Base-by-base conservation (phyloP, 2,113 vertebrate genomes). In the Pimephales promelas region DNA sequence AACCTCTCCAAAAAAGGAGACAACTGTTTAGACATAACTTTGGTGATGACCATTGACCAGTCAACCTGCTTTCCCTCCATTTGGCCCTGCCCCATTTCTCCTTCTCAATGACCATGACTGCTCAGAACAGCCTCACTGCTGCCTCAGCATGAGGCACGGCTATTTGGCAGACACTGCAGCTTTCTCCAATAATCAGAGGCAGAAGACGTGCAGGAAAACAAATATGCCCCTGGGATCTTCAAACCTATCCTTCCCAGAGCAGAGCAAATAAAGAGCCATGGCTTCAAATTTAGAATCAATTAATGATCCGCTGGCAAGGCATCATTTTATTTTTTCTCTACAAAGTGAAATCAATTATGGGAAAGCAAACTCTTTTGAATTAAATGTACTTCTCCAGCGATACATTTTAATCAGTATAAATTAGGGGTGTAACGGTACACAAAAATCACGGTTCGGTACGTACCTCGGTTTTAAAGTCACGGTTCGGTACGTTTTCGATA, bases 161-260 rank as follows among this genome's bases (percentile, higher is more conserved):
- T 45, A 22, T 68, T 68, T 70, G 62, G 79, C 75, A 79, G 57
- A 68, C 40, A 74, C 79, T 56, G 57, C 80, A 82, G 68, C 83
- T 73, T 71, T 80, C 66, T 71, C 82, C 61, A 78, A 61, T 81
- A 81, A 76, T 81, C 83, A 84, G 78, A 80, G 64, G 64, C 75
- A 59, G 79, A 57, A 77, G 78, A 72, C 62, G 56, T 77, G 79
- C 77, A 64, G 59, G 45, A 80, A 72, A 77, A 81, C 78, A 82
- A 84, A 87, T 49, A 28, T 78, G 61, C 76, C 86, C 68, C 40
- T 61, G 62, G 71, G 61, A 77, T 82, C 84, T 36, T 88, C 68
- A 83, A 75, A 76, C 61, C 66, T 52, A 75, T 47, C 80, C 66
- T 66, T 79, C 49, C 66, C 40, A 43, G 28, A 84, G 57, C 85